These are phyloP conservation scores for Geotrypetes seraphini DNA, from an alignment of 2,797 vertebrate genomes.

Conservation along the genomic window DNA sequence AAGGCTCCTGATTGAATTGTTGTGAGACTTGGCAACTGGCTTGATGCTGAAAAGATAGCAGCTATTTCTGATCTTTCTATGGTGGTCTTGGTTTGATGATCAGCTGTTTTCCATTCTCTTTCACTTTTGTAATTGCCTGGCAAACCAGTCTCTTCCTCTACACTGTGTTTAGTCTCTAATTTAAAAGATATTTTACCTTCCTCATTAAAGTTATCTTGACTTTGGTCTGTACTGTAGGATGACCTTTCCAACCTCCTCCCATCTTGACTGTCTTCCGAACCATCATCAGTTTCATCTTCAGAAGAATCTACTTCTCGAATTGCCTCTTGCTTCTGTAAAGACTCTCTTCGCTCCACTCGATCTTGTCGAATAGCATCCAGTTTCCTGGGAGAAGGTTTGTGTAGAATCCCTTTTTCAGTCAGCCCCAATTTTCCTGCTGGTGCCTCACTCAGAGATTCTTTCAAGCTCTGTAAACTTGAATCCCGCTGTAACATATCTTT, in stretches of 20 bases:
- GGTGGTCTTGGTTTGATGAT: conserved; percentile 11
- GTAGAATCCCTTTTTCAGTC: conserved; percentile 72
- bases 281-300: conserved; percentile 87
- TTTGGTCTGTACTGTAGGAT: conserved; percentile 19
- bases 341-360: conserved; percentile 82
- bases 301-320: conserved; percentile 93
- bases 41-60: too few species aligned
- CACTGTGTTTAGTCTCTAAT: conserved; percentile 40
- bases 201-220: conserved; percentile 34
- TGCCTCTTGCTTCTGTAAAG: conserved; percentile 91
- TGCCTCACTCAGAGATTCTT: conserved; percentile 69
- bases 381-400: conserved; percentile 68
- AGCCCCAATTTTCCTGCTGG: conserved; percentile 55
- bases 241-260: conserved; percentile 44
- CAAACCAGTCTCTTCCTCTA: conserved; percentile 44
- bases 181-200: conserved; percentile 34
- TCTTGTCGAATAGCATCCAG: conserved; percentile 80
- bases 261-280: conserved; percentile 80
- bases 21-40: conserved; percentile 1
- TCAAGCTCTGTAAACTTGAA: conserved; percentile 68
- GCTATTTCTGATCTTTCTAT: neutral
- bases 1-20: conserved; percentile 17
- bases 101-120: conserved; percentile 16
- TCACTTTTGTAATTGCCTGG: conserved; percentile 33
- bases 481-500: conserved; percentile 88